Base-by-base conservation (phyloP, 2,888 invertebrate species). In the Leistus spinibarbis region DNA sequence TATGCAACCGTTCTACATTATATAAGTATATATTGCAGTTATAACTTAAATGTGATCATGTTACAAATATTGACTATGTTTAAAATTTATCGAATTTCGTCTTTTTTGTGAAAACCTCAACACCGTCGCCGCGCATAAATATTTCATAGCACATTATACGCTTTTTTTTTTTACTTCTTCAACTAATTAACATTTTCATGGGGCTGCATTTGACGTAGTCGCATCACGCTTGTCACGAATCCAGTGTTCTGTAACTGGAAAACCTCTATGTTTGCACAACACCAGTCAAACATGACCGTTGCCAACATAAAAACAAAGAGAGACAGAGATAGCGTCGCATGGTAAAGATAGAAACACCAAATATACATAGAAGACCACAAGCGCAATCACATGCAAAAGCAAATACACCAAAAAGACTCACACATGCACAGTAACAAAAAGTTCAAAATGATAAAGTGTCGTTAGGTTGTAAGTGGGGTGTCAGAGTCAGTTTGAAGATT, bases 231-330 rank as follows among this genome's bases (percentile, higher is more conserved):
- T 60, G 19, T 60, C 60, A 60, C 22, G 60, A 17, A 60, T 60
- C 20, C 60, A 20, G 13, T 16, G 19, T 19, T 27, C 69, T 66
- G 27, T 66, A 65, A 67, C 66, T 57, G 70, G 68, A 63, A 66
- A 70, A 54, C 72, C 23, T n/a, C 7, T 13, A 65, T 16, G 67
- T 77, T 20, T 67, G 24, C 24, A 60, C 40, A n/a, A n/a, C n/a
- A 40, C 40, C 40, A 40, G 40, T 40, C 40, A 40, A 40, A 40
- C 40, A 40, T 40, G 40, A 40, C 40, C 40, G 40, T 40, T 40
- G 40, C 40, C 40, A 40, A 40, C 40, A 40, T 13, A 40, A 40
- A 24, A 40, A 40, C 7, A 40, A 1, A 40, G 40, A 40, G 7
- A 40, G 40, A 40, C 13, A 40, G 27, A 27, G 27, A n/a, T n/a